Base-by-base conservation (phyloP, 2,888 invertebrate genomes). In the Oithona nana region DNA sequence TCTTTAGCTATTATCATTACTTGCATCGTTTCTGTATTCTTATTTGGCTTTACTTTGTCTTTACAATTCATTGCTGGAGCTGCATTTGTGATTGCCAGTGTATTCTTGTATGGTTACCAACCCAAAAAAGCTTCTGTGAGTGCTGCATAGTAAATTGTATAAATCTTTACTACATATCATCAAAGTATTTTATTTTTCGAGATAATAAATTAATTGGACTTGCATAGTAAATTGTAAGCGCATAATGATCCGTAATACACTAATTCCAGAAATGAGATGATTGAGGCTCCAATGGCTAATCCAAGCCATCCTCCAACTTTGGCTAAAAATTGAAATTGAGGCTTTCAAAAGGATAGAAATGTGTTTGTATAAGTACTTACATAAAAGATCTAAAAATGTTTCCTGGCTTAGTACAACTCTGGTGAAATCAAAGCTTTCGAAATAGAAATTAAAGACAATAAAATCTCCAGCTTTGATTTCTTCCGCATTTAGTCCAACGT, bases 1-100 rank as follows among this genome's bases (percentile, higher is more conserved):
- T 97, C 97, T 0, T 80, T 95, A 61, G 93, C 97, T 4, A 98
- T 98, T 67, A 81, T 98, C 54, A 83, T 98, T 67, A 92, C 95
- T 0, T 95, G 94, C 71, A 75, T 97, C 59, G 89, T 84, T 1
- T 95, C 95, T 0, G 85, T 95, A 66, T 89, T 89, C 72, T 76
- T 97, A 67, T 97, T 98, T 71, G 78, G 86, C 68, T 95, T 95
- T 71, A 78, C 83, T 65, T 77, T 97, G 59, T 88, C 89, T 1
- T 65, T 83, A n/a, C 86, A 88, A 72, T 98, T 98, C 74, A 75
- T 83, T 13, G 57, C 83, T 2, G 98, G 98, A 16, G 89, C 93
- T 1, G 69, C 77, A 4, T 77, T 94, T 63, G 98, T 98, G 1
- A 95, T 97, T 68, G 79, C 81, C 60, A 94, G 97, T 0, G 90